phyloP scores from a whole-genome alignment of 2,888 invertebrate species.

The Amblyteles armatorius region DNA sequence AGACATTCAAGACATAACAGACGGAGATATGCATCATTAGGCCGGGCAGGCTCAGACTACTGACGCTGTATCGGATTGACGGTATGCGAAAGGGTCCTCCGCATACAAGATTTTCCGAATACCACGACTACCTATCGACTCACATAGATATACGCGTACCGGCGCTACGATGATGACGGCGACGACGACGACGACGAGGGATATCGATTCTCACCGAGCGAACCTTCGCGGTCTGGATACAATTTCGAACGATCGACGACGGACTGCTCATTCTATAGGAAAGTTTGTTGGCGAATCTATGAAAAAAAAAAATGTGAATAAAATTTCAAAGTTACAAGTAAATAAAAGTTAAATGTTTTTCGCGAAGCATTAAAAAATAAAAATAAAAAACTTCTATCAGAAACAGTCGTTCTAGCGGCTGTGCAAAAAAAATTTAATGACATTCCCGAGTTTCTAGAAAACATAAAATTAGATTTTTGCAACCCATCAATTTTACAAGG shows the following conservation, averaged over 20 bases:
- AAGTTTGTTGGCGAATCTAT: not conserved
- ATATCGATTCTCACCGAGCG: slow-evolving; percentile 54
- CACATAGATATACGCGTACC: not conserved
- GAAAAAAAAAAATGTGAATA: not conserved
- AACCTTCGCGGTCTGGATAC: slow-evolving; percentile 37
- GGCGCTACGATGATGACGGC: slow-evolving; percentile 18
- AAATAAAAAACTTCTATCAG: no score
- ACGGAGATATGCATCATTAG: slow-evolving; percentile 83
- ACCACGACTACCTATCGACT: slow-evolving; percentile 52
- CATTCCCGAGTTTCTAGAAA: no score
- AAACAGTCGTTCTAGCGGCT: no score
- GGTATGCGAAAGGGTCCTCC: slow-evolving; percentile 78
- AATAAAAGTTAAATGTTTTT: no score
- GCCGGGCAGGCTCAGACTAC: slow-evolving; percentile 74
- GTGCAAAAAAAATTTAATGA: no score
- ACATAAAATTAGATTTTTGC: no score
- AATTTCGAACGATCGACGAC: not conserved
- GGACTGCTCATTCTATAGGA: not conserved
- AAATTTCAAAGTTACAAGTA: no score
- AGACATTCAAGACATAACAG: slow-evolving; percentile 83
- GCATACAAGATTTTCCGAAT: slow-evolving; percentile 76
- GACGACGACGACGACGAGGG: slow-evolving; percentile 11
- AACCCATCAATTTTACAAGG: not conserved
- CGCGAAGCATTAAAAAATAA: no score
- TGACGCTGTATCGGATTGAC: slow-evolving; percentile 70